These are phyloP conservation scores for Monopis laevigella DNA, from an alignment of 2,888 invertebrate species.

Conservation along the genomic window DNA sequence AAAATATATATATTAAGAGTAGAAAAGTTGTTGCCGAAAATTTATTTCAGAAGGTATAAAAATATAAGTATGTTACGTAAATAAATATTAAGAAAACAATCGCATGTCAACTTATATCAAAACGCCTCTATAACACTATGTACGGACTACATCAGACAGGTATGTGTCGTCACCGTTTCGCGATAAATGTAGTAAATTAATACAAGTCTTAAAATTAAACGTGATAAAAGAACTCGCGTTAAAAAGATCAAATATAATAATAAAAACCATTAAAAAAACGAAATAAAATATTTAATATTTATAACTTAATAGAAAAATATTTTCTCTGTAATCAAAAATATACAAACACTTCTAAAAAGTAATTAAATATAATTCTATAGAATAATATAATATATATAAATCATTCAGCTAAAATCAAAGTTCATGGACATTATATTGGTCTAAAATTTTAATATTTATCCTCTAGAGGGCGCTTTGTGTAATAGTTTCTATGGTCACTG, in stretches of 20 bases:
- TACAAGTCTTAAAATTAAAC: background rate
- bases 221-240: background rate
- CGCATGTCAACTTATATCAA: no score
- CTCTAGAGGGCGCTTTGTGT: no score
- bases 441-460: background rate
- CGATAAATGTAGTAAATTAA: no score
- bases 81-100: no score
- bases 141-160: no score
- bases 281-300: constrained; percentile 22
- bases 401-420: background rate
- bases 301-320: constrained; percentile 19
- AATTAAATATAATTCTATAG: background rate
- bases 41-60: no score
- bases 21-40: no score
- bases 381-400: background rate
- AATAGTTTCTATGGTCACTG: no score
- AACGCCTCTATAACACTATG: no score
- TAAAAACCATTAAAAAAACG: constrained; percentile 13
- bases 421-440: background rate
- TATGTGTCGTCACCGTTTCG: no score
- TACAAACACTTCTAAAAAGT: constrained; percentile 32
- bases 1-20: no score
- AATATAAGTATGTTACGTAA: no score
- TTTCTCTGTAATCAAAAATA: constrained; percentile 46
- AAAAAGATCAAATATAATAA: constrained; percentile 18